Conservation (phyloP, 1,140 invertebrate genomes). For the Drosophila melanica region DNA sequence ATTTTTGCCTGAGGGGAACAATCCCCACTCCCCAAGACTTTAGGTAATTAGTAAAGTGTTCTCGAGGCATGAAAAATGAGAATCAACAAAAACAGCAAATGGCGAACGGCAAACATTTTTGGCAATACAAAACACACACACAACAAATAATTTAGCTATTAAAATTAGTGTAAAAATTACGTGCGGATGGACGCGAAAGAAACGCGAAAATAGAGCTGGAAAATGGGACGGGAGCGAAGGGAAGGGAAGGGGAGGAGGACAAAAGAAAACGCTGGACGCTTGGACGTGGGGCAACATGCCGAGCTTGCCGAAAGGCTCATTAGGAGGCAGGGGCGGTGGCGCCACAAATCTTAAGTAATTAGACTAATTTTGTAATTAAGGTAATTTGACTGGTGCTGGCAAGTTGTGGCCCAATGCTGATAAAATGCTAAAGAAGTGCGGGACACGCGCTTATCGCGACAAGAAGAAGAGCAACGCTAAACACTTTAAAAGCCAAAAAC, state of each 20-base stretch:
- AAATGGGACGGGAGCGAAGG: neutral
- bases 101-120: conserved; percentile 34
- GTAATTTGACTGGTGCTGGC: conserved; percentile 48
- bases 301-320: conserved; percentile 39
- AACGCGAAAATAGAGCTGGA: conserved; percentile 3
- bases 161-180: conserved; percentile 69
- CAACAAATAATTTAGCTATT: conserved; percentile 67
- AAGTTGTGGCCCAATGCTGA: conserved; percentile 47
- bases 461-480: neutral
- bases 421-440: conserved; percentile 45
- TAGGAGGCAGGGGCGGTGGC: neutral
- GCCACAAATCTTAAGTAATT: conserved; percentile 62
- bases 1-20: neutral
- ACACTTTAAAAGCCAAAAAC: neutral
- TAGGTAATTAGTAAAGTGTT: conserved; percentile 41
- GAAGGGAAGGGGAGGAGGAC: neutral
- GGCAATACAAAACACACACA: conserved; percentile 32
- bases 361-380: conserved; percentile 71
- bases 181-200: conserved; percentile 42
- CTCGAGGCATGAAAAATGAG: conserved; percentile 41
- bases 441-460: conserved; percentile 28
- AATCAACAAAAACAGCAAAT: conserved; percentile 17
- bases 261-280: neutral
- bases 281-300: conserved; percentile 38
- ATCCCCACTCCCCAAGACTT: neutral